Evolutionary conservation across 1,140 invertebrate genomes (phyloP).

Genomic region (Halictus rubicundus): DNA sequence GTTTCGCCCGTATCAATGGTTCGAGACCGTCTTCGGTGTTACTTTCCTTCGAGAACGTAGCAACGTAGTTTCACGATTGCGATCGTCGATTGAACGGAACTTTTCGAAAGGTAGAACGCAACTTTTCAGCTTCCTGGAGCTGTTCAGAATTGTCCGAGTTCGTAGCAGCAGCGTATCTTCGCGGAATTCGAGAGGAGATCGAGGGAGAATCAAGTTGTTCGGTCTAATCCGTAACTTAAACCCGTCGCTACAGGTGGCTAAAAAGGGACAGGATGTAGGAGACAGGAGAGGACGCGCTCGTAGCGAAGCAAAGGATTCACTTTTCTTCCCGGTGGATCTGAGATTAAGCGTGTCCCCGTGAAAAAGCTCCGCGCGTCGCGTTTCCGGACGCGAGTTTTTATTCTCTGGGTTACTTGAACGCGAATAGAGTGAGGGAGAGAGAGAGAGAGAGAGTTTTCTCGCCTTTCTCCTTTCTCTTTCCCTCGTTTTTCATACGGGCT

Average conservation of each 20-base stretch:
- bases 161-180: too few species aligned
- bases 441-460: background rate
- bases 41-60: background rate
- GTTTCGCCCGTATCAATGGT: background rate
- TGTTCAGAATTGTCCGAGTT: too few species aligned
- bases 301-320: slow-evolving; percentile 11
- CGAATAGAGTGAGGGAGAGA: too few species aligned
- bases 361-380: background rate
- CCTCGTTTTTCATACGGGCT: too few species aligned
- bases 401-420: background rate
- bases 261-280: background rate
- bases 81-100: background rate
- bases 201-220: background rate
- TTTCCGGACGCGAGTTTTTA: slow-evolving; percentile 11
- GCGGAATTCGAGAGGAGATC: too few species aligned
- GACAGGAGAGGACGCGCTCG: background rate
- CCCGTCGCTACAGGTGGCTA: background rate
- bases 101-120: too few species aligned
- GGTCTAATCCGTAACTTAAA: too few species aligned
- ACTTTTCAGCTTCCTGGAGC: too few species aligned
- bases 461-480: too few species aligned
- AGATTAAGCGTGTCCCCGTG: slow-evolving; percentile 16
- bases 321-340: background rate
- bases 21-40: background rate
- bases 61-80: background rate